These are phyloP conservation scores for Micrasema longulum DNA, from an alignment of 1,140 invertebrate genomes.

Conservation along the genomic window DNA sequence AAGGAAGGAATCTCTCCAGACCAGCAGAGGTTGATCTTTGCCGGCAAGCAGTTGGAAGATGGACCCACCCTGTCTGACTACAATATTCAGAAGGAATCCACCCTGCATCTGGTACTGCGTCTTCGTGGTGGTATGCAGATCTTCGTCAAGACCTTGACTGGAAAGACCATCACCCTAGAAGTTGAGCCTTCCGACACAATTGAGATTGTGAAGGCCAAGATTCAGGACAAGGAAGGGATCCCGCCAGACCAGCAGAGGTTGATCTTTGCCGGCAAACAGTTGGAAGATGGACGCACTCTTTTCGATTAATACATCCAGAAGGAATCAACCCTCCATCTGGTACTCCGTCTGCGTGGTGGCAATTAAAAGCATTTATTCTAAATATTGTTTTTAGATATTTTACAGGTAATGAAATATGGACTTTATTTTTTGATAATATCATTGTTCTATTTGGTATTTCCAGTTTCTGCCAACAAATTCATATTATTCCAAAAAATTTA, in stretches of 20 bases:
- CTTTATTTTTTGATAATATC: too few species aligned
- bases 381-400: too few species aligned
- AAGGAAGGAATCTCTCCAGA: slow-evolving; percentile 60
- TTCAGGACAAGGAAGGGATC: slow-evolving; percentile 52
- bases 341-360: slow-evolving; percentile 74
- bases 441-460: too few species aligned
- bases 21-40: slow-evolving; percentile 88
- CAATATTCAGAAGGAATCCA: too few species aligned
- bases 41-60: slow-evolving; percentile 54
- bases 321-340: slow-evolving; percentile 79
- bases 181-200: slow-evolving; percentile 46
- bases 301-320: slow-evolving; percentile 60
- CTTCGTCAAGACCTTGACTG: background rate
- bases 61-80: background rate
- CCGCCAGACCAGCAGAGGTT: slow-evolving; percentile 65
- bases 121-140: too few species aligned
- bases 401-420: too few species aligned
- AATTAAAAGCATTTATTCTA: too few species aligned
- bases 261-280: background rate
- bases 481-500: too few species aligned
- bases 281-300: background rate
- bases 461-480: too few species aligned
- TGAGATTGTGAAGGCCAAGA: slow-evolving; percentile 44
- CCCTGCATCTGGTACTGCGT: too few species aligned
- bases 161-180: slow-evolving; percentile 54